Percentiles rank a stretch among this genome's conserved stretches.
Conservation (phyloP, 2,888 invertebrate genomes). For the Empis livida region DNA sequence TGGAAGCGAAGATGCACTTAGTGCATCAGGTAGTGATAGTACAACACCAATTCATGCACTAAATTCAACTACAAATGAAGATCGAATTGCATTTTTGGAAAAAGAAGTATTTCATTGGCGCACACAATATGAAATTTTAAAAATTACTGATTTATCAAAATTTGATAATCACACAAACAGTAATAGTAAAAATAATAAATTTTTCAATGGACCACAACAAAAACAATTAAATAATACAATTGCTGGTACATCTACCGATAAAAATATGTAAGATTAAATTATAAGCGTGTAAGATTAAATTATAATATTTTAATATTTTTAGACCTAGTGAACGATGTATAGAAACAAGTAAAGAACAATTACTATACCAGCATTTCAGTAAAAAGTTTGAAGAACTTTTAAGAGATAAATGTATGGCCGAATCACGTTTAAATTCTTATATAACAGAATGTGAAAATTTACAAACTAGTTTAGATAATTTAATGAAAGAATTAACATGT, state of each 20-base stretch:
- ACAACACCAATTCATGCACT: constrained; percentile 25
- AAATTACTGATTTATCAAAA: constrained; percentile 37
- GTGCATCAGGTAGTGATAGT: constrained; percentile 36
- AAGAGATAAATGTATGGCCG: constrained; percentile 27
- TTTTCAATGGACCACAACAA: constrained; percentile 10
- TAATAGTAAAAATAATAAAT: constrained; percentile 20
- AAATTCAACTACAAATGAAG: constrained; percentile 20
- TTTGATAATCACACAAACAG: constrained; percentile 29
- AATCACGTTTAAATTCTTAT: constrained; percentile 28
- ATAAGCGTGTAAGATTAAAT: not conserved
- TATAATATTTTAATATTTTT: not conserved
- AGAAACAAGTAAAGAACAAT: constrained; percentile 24
- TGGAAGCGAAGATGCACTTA: constrained; percentile 50
- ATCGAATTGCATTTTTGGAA: constrained; percentile 39
- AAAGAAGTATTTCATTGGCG: constrained; percentile 63
- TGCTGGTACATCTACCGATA: constrained; percentile 25
- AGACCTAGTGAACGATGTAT: constrained; percentile 6
- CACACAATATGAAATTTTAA: constrained; percentile 55
- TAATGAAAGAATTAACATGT: constrained; percentile 37
- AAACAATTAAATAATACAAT: constrained; percentile 13
- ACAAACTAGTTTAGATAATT: constrained; percentile 38
- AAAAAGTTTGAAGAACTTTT: constrained; percentile 32
- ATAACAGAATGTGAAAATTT: constrained; percentile 36
- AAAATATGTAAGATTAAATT: constrained; percentile 9
- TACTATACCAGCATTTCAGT: constrained; percentile 31